These are phyloP conservation scores for Ooceraea biroi DNA, from an alignment of 1,140 invertebrate species.

Conservation along the genomic window DNA sequence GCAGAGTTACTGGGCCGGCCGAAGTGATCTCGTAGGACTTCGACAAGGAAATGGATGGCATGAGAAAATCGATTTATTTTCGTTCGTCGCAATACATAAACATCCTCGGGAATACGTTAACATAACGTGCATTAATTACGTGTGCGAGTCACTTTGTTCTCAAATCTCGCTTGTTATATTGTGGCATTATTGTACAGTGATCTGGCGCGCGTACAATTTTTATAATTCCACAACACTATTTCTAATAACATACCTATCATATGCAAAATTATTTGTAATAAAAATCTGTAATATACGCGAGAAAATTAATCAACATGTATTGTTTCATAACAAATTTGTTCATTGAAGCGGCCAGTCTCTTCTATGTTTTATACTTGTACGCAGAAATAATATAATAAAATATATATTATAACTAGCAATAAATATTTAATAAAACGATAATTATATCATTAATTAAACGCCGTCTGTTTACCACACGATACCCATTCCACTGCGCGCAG, in stretches of 20 bases:
- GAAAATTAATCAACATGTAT: no score
- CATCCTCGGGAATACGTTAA: conserved; percentile 13
- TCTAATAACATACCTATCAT: neutral
- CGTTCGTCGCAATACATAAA: neutral
- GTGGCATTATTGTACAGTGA: neutral
- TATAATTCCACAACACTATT: neutral
- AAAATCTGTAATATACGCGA: no score
- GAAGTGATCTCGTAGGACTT: conserved; percentile 56
- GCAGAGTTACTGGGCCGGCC: neutral
- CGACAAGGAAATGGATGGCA: conserved; percentile 30
- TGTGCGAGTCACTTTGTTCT: no score
- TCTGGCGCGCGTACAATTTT: neutral
- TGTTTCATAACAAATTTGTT: no score
- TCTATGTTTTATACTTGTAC: no score
- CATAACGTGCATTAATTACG: neutral
- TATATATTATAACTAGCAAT: no score
- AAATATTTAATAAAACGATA: no score
- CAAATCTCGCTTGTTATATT: neutral
- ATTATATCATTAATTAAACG: no score
- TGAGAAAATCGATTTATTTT: conserved; percentile 62
- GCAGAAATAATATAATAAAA: no score
- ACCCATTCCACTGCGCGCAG: neutral
- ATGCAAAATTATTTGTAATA: neutral
- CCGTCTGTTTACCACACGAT: no score
- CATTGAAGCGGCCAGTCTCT: no score